Evolutionary conservation across 2,113 vertebrate species (phyloP).

Genomic region (Gasterosteus nipponicus): DNA sequence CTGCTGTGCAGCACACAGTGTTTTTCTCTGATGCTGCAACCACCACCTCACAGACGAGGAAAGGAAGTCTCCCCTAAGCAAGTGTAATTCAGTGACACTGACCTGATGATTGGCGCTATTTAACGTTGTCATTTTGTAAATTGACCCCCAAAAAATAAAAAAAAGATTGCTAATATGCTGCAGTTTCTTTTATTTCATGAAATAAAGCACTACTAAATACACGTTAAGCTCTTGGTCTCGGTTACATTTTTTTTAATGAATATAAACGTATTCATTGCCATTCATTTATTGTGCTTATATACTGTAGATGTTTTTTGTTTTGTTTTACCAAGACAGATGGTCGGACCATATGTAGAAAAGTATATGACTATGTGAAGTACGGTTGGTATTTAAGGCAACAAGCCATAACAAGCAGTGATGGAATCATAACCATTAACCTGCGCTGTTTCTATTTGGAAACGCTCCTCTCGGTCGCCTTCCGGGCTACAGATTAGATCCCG

Average conservation of each 20-base stretch:
- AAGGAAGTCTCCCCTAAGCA: constrained; percentile 51
- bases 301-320: constrained; percentile 34
- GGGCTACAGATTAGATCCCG: constrained; percentile 28
- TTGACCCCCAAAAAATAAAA: neutral
- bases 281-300: constrained; percentile 38
- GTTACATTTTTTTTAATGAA: constrained; percentile 6
- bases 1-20: constrained; percentile 60
- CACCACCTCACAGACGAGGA: constrained; percentile 60
- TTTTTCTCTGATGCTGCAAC: constrained; percentile 61
- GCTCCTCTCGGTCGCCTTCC: constrained; percentile 27
- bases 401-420: constrained; percentile 14
- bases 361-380: constrained; percentile 70
- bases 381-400: constrained; percentile 52
- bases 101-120: constrained; percentile 45
- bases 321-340: constrained; percentile 75
- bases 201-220: neutral
- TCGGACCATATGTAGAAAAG: constrained; percentile 79
- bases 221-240: no score
- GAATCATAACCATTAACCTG: constrained; percentile 36
- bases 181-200: neutral
- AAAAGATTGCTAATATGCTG: neutral
- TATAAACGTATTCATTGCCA: constrained; percentile 10
- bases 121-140: constrained; percentile 7
- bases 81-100: constrained; percentile 55
- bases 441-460: constrained; percentile 20